These are phyloP conservation scores for Acleris literana DNA, from an alignment of 2,888 invertebrate species.

Conservation along the genomic window DNA sequence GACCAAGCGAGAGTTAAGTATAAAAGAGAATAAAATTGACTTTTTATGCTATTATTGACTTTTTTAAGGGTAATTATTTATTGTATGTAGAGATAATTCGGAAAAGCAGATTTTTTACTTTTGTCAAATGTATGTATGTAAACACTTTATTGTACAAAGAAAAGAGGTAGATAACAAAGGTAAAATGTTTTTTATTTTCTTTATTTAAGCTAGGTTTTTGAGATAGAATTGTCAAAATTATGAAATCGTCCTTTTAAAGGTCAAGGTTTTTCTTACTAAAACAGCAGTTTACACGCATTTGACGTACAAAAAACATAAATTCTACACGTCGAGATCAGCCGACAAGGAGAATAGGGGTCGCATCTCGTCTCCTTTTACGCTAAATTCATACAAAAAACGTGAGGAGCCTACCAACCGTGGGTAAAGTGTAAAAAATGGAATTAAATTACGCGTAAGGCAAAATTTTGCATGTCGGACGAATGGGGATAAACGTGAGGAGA, in stretches of 20 bases:
- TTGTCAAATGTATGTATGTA: too few species aligned
- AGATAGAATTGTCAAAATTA: too few species aligned
- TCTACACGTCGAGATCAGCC: constrained; percentile 55
- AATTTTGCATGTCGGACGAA: constrained; percentile 28
- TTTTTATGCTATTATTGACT: too few species aligned
- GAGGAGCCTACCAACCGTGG: constrained; percentile 50
- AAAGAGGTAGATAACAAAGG: too few species aligned
- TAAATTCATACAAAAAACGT: constrained; percentile 70
- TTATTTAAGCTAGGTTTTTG: too few species aligned
- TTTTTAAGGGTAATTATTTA: too few species aligned
- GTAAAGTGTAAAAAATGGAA: constrained; percentile 30
- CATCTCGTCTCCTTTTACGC: constrained; percentile 53
- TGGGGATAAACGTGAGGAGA: not conserved
- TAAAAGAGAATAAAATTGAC: too few species aligned
- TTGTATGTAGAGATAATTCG: too few species aligned
- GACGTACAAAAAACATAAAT: constrained; percentile 58
- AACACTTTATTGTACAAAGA: too few species aligned
- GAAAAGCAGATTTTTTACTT: too few species aligned
- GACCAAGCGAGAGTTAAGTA: too few species aligned
- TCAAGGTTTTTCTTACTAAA: constrained; percentile 15
- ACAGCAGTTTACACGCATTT: constrained; percentile 41
- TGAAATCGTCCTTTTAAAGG: not conserved
- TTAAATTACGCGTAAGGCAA: constrained; percentile 14
- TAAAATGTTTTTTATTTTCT: too few species aligned
- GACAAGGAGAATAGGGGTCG: constrained; percentile 56